Conservation (phyloP, 2,888 invertebrate genomes). For the Thalpophila matura region DNA sequence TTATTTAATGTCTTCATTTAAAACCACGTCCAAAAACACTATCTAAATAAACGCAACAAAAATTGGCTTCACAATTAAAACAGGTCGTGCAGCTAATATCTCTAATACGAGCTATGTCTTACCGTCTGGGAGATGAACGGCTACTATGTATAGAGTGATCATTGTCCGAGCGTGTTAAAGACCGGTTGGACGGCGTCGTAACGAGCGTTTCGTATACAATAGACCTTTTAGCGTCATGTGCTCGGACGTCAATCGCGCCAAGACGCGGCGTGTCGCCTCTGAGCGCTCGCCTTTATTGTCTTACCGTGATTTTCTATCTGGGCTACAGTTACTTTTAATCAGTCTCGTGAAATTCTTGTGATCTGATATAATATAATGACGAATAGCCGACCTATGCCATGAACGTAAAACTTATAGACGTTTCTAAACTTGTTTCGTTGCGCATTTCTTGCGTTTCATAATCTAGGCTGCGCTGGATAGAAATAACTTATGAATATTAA, state of each 20-base stretch:
- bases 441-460: conserved; percentile 53
- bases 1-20: conserved; percentile 46
- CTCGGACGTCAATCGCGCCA: conserved; percentile 85
- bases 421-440: conserved; percentile 47
- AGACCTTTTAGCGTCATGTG: conserved; percentile 90
- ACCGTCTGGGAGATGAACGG: conserved; percentile 75
- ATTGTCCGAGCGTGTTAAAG: conserved; percentile 89
- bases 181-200: conserved; percentile 86
- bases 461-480: conserved; percentile 43
- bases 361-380: conserved; percentile 55
- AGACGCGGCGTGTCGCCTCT: conserved; percentile 75
- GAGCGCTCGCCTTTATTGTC: conserved; percentile 81
- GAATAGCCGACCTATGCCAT: conserved; percentile 47
- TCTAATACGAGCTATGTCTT: conserved; percentile 69
- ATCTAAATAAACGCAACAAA: conserved; percentile 42
- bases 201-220: conserved; percentile 90
- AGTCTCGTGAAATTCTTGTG: conserved; percentile 50
- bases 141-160: conserved; percentile 88
- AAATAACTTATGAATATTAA: conserved; percentile 57
- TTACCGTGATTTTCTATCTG: conserved; percentile 58
- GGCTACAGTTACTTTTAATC: conserved; percentile 58
- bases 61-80: conserved; percentile 65
- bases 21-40: conserved; percentile 46
- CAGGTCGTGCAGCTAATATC: conserved; percentile 67
- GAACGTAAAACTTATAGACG: conserved; percentile 30